These are phyloP conservation scores for Porites australiensis DNA, from an alignment of 64 coral and sea anemone genomes.

Conservation along the genomic window DNA sequence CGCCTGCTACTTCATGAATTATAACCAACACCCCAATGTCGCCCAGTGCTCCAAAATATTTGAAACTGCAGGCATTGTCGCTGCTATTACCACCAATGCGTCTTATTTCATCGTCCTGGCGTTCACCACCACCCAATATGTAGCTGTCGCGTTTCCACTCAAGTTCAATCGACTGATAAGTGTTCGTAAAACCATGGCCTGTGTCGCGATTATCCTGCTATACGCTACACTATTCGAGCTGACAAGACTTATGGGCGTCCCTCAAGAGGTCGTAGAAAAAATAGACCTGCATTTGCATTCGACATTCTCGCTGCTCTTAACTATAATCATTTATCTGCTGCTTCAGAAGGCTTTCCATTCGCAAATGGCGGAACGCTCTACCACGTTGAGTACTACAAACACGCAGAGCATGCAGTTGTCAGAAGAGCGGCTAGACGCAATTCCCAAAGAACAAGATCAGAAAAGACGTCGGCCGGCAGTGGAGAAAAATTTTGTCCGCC, in stretches of 20 bases:
- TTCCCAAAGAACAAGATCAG: not conserved
- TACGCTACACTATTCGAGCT: slow-evolving; percentile 66
- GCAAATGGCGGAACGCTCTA: slow-evolving; percentile 48
- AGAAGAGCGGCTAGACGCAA: too few species aligned
- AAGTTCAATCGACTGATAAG: slow-evolving; percentile 63
- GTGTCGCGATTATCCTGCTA: slow-evolving; percentile 51
- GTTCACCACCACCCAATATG: slow-evolving; percentile 78
- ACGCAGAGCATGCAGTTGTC: not conserved
- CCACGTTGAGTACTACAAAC: not conserved
- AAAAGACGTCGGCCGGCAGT: slow-evolving; percentile 5
- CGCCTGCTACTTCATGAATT: slow-evolving; percentile 61
- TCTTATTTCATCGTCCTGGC: slow-evolving; percentile 78
- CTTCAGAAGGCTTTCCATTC: slow-evolving; percentile 62
- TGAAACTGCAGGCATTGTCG: slow-evolving; percentile 4
- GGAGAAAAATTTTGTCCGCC: slow-evolving; percentile 69
- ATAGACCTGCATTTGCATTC: slow-evolving; percentile 75
- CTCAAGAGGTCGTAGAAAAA: slow-evolving; percentile 36
- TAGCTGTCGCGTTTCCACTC: slow-evolving; percentile 70
- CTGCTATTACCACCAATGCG: slow-evolving; percentile 45
- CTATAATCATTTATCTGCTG: slow-evolving; percentile 59
- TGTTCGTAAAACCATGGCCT: slow-evolving; percentile 42
- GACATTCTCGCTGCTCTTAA: slow-evolving; percentile 62
- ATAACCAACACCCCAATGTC: slow-evolving; percentile 6
- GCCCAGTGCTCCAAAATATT: not conserved
- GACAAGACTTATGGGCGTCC: slow-evolving; percentile 20